phyloP scores from a whole-genome alignment of 2,888 invertebrate species.

The Tenthredo amoena region DNA sequence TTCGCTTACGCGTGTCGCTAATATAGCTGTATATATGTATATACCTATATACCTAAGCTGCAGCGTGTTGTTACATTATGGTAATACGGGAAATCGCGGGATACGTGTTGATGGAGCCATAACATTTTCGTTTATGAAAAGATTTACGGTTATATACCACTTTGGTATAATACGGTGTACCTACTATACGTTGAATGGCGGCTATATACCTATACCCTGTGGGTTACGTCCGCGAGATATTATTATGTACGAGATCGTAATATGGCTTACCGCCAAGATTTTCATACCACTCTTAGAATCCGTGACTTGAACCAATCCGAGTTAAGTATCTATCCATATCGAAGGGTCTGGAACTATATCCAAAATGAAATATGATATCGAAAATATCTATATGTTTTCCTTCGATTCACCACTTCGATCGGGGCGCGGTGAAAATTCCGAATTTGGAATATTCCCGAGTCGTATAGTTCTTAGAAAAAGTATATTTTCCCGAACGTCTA shows the following conservation, averaged over 20 bases:
- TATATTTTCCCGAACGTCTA: too few relatives aligned
- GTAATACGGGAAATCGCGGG: background rate
- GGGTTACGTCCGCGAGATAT: background rate
- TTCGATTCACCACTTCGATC: background rate
- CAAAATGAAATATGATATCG: background rate
- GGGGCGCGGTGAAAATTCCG: too few relatives aligned
- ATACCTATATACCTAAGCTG: too few relatives aligned
- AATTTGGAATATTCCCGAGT: too few relatives aligned
- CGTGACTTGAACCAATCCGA: conserved; percentile 9
- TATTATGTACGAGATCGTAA: background rate
- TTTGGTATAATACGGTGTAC: background rate
- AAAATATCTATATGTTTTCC: background rate
- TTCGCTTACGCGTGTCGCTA: conserved; percentile 42
- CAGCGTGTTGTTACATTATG: background rate
- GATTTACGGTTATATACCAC: conserved; percentile 26
- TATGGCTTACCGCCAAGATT: conserved; percentile 19
- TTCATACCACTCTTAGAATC: background rate
- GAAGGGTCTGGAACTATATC: background rate
- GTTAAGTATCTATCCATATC: background rate
- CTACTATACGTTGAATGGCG: background rate
- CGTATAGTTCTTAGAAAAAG: too few relatives aligned
- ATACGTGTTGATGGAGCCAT: conserved; percentile 26
- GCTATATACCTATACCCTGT: background rate
- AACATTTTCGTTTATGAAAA: conserved; percentile 15
- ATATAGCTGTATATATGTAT: too few relatives aligned